Conservation (phyloP, 2,797 vertebrate species). For the Tapera naevia region DNA sequence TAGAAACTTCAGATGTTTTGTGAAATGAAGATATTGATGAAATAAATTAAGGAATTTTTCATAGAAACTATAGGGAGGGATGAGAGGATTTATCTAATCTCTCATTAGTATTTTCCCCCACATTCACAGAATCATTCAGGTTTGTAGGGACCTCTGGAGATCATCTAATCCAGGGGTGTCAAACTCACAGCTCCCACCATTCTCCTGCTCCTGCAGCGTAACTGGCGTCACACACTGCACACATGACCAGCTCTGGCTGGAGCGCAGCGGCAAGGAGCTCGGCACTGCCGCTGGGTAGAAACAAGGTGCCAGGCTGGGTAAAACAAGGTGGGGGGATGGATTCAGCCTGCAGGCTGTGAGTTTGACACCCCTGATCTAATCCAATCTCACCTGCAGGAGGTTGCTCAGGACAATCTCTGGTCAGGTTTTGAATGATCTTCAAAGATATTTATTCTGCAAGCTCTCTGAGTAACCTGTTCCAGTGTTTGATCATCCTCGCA, state of each 20-base stretch:
- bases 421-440: neutral
- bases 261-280: too few species aligned
- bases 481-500: neutral
- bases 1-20: neutral
- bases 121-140: neutral
- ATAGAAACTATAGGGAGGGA: neutral
- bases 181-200: too few species aligned
- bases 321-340: too few species aligned
- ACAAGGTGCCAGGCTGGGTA: too few species aligned
- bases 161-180: neutral
- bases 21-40: neutral
- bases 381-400: neutral
- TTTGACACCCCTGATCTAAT: neutral
- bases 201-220: too few species aligned
- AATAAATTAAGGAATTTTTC: neutral
- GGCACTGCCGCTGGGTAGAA: too few species aligned
- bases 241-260: too few species aligned
- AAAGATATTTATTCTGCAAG: neutral
- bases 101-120: neutral
- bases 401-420: neutral
- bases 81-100: neutral
- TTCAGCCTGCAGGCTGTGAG: too few species aligned
- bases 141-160: neutral
- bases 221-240: too few species aligned
- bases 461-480: neutral